Evolutionary conservation across 2,113 vertebrate species (phyloP).

Genomic region (Erinaceus europaeus): DNA sequence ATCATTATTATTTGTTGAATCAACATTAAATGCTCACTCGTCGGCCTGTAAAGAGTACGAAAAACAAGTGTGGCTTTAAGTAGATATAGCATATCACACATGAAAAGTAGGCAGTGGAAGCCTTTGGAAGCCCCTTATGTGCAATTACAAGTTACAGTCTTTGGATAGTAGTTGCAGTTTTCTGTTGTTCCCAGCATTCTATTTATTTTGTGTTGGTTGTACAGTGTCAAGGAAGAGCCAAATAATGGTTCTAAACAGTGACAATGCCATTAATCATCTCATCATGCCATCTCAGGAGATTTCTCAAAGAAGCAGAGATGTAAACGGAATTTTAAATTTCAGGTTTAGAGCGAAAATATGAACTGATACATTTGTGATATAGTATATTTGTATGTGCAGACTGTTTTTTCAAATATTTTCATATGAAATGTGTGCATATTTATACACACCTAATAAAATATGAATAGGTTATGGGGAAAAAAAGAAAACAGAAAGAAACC

Average conservation of each 20-base stretch:
- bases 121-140: no score
- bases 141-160: not conserved
- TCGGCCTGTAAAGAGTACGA: not conserved
- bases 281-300: not conserved
- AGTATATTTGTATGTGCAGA: not conserved
- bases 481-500: no score
- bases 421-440: not conserved
- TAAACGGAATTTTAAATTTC: conserved; percentile 7
- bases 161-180: not conserved
- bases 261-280: not conserved
- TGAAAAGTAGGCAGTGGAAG: not conserved
- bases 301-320: not conserved
- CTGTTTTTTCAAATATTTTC: not conserved
- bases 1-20: not conserved
- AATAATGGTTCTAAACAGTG: not conserved
- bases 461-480: not conserved
- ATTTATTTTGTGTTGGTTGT: not conserved
- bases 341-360: not conserved
- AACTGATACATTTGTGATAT: not conserved
- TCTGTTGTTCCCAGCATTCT: not conserved
- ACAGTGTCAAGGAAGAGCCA: not conserved
- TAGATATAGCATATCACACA: not conserved
- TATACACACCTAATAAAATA: not conserved
- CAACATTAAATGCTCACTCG: not conserved
- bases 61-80: no score